These are phyloP conservation scores for Calliphora vomitoria DNA, from an alignment of 2,888 invertebrate genomes.

Conservation along the genomic window DNA sequence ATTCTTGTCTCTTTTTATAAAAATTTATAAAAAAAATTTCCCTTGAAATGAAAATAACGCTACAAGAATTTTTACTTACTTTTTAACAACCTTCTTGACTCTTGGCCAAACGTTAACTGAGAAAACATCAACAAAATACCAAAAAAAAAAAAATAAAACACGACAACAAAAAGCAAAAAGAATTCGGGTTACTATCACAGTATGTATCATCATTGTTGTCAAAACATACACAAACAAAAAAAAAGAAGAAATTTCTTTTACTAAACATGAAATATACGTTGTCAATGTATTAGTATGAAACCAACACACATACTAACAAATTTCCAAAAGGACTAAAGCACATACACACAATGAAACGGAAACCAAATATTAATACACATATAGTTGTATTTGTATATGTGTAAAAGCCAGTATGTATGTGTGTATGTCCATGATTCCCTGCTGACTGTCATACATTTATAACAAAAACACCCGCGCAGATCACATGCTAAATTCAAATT, in stretches of 20 bases:
- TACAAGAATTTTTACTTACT: neutral
- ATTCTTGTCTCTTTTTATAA: neutral
- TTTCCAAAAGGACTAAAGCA: neutral
- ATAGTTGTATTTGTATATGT: constrained; percentile 5
- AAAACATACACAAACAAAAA: neutral
- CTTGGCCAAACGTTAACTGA: constrained; percentile 27
- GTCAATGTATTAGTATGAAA: neutral
- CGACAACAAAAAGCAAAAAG: neutral
- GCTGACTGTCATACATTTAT: constrained; percentile 25
- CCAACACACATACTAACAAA: neutral
- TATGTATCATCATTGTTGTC: constrained; percentile 5
- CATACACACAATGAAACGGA: constrained; percentile 31
- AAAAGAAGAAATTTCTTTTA: neutral
- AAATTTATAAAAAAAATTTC: neutral
- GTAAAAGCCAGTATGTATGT: neutral
- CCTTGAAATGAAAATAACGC: neutral
- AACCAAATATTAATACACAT: constrained; percentile 24
- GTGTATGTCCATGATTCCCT: constrained; percentile 19
- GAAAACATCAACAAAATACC: constrained; percentile 14
- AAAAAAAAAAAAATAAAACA: constrained; percentile 29
- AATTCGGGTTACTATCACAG: neutral
- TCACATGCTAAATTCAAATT: constrained; percentile 65
- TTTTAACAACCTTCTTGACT: constrained; percentile 26
- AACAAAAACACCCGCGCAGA: constrained; percentile 68
- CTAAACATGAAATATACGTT: neutral